phyloP scores from a whole-genome alignment of 1,140 invertebrate species.

The Drosophila burlai region DNA sequence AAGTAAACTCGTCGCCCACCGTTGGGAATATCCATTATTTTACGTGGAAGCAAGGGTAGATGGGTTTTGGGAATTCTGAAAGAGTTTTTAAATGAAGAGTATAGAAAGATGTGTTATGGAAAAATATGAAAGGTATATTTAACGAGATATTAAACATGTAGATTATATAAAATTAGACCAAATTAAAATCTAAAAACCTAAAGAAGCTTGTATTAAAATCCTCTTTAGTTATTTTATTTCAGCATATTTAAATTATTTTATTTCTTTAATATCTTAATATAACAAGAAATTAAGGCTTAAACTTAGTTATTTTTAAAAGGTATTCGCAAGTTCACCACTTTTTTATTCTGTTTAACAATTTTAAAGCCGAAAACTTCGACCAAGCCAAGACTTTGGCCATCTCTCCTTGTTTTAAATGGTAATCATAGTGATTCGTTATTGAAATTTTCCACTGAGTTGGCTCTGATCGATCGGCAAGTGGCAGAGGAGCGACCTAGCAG shows the following conservation, averaged over 20 bases:
- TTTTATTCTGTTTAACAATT: background rate
- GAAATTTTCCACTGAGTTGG: slow-evolving; percentile 64
- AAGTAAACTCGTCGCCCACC: slow-evolving; percentile 61
- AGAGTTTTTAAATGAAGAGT: background rate
- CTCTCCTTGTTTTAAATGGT: slow-evolving; percentile 61
- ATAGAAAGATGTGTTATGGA: accelerated
- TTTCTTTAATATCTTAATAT: background rate
- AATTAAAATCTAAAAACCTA: no score
- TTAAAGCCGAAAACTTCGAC: slow-evolving; percentile 20
- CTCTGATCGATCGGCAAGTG: slow-evolving; percentile 44
- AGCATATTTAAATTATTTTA: background rate
- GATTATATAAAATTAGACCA: no score
- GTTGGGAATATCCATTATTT: slow-evolving; percentile 27
- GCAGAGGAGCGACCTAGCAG: slow-evolving; percentile 6
- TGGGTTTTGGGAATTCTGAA: background rate
- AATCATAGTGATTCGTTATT: slow-evolving; percentile 82
- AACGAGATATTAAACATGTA: no score
- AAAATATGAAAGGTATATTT: background rate
- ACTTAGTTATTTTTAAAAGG: background rate
- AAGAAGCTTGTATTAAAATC: no score
- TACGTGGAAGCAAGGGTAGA: background rate
- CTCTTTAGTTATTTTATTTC: background rate
- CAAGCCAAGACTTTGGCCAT: slow-evolving; percentile 4
- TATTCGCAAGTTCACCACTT: background rate
- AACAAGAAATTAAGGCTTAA: background rate